Evolutionary conservation across 2,888 invertebrate genomes (phyloP).

Genomic region (Prosopocoilus inquinatus): DNA sequence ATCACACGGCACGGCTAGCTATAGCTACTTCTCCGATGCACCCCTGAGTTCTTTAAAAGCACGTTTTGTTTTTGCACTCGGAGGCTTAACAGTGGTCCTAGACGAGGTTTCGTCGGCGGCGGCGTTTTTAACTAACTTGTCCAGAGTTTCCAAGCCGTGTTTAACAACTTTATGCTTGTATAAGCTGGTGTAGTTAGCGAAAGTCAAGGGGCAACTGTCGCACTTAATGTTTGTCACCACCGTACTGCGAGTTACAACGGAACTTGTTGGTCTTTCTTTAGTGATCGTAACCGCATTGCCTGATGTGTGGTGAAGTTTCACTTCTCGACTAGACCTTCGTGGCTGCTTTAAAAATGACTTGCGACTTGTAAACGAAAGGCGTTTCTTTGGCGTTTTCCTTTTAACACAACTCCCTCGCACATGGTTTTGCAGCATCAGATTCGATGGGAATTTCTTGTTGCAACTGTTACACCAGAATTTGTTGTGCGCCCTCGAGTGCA

Average conservation of each 20-base stretch:
- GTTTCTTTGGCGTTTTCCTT: constrained; percentile 29
- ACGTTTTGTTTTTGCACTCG: neutral
- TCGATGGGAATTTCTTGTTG: constrained; percentile 36
- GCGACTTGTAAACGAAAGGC: neutral
- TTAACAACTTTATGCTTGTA: constrained; percentile 35
- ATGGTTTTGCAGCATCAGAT: constrained; percentile 42
- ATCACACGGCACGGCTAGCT: neutral
- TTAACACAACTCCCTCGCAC: constrained; percentile 43
- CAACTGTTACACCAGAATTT: constrained; percentile 40
- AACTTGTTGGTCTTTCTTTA: neutral
- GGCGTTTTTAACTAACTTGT: constrained; percentile 25
- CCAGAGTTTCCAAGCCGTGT: constrained; percentile 40
- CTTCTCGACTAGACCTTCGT: neutral
- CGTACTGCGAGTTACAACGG: neutral
- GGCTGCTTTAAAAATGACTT: neutral
- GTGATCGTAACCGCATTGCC: neutral
- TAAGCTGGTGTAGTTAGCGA: constrained; percentile 34
- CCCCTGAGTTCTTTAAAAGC: constrained; percentile 15
- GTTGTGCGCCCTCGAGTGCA: constrained; percentile 39
- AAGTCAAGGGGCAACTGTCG: constrained; percentile 36
- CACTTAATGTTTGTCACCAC: constrained; percentile 29
- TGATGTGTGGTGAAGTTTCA: neutral
- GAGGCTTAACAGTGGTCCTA: neutral
- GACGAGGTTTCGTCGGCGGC: neutral
- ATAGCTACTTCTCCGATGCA: constrained; percentile 13